Evolutionary conservation across 2,888 invertebrate species (phyloP).

Genomic region (Polydrusus tereticollis): DNA sequence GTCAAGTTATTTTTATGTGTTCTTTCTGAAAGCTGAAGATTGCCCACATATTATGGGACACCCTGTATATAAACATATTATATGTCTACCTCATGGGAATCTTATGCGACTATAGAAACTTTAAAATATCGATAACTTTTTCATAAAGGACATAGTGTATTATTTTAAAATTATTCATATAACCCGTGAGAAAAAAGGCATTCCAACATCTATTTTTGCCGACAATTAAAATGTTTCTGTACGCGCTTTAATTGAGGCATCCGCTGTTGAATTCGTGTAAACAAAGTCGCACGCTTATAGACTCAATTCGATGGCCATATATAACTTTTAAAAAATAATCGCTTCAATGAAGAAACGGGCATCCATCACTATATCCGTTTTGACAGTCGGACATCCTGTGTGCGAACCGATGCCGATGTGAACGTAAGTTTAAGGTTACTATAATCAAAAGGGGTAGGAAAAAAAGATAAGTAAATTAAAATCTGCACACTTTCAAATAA

Average conservation of each 20-base stretch:
- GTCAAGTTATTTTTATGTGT: too few relatives aligned
- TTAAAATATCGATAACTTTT: not conserved
- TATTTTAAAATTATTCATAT: not conserved
- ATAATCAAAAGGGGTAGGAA: not conserved
- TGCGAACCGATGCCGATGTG: constrained; percentile 14
- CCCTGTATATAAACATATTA: too few relatives aligned
- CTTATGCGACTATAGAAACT: too few relatives aligned
- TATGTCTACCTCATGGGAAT: too few relatives aligned
- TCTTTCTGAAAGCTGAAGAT: too few relatives aligned
- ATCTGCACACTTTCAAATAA: too few relatives aligned
- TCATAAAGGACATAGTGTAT: not conserved
- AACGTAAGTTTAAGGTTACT: constrained; percentile 22
- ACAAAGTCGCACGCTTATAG: constrained; percentile 57
- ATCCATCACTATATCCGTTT: constrained; percentile 43
- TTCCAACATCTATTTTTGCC: not conserved
- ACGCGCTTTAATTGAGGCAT: constrained; percentile 62
- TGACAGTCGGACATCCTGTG: constrained; percentile 43
- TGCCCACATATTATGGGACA: too few relatives aligned
- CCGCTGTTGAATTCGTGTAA: constrained; percentile 53
- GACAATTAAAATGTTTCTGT: constrained; percentile 40
- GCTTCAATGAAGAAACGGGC: constrained; percentile 36
- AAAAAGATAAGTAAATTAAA: too few relatives aligned
- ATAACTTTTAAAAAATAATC: constrained; percentile 35
- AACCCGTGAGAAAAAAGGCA: constrained; percentile 5
- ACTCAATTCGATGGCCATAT: constrained; percentile 48